Base-by-base conservation (phyloP, 2,113 vertebrate genomes). In the Sphyrna mokarran region DNA sequence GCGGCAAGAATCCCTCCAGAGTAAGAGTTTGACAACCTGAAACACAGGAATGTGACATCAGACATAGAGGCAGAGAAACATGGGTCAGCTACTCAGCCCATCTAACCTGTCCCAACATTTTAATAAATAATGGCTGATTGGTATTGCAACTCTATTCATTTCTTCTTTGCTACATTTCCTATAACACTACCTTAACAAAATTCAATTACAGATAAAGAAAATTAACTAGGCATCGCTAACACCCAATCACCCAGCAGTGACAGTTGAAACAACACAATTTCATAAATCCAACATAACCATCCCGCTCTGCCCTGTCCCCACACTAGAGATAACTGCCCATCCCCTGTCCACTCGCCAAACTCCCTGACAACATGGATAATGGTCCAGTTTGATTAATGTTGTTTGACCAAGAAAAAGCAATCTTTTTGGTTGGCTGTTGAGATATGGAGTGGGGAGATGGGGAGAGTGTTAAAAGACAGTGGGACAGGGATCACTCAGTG, bases 1-100 rank as follows among this genome's bases (percentile, higher is more conserved):
- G 98, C 98, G 96, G 98, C 98, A 97, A 99, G 98, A 96, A 98
- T 98, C 96, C 98, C 98, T 97, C 98, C 98, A 89, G 99, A 98
- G 96, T 97, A 97, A 2, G 98, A 98, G 97, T 98, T 98, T 96
- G 98, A 97, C 97, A 99, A 97, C 98, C 99, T 99, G 98, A 97
- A 98, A 97, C 89, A 91, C 5, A 48, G 58, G 33, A 66, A 91
- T n/a, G 89, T 18, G 61, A n/a, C 23, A 0, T 90, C 72, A 76
- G 72, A 68, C 66, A 68, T 68, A 63, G 10, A 72, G 14, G 37
- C 76, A 80, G 33, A n/a, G 78, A 3, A 83, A 83, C 78, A 83
- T 5, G 76, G 14, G 33, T 14, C n/a, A 11, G 78, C 78, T 14
- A 80, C 16, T 80, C n/a, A 80, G 78, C 72, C 70, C 70, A 72